Evolutionary conservation across 2,797 vertebrate genomes (phyloP), one percentile per base, ranked within the genome.

Genomic region (Apogon talboti): DNA sequence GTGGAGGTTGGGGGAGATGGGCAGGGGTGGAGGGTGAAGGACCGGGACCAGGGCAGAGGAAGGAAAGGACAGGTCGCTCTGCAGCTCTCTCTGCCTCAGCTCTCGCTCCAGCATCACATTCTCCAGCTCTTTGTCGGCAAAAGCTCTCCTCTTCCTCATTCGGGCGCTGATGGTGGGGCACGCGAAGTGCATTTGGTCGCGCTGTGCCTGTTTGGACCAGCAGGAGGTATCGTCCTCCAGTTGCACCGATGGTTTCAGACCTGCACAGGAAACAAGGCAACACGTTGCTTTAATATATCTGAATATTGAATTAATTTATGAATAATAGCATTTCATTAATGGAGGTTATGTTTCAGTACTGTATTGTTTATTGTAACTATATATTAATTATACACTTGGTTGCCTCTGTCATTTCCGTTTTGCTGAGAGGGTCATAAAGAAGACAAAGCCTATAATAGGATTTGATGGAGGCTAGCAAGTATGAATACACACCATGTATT

Each of bases 111-210:
- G 52, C 93, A 94, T 92, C 86, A 93, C 87, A 3, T 85, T 89
- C 67, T 95, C 92, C 74, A 96, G 88, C 79, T 95, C 93, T 81
- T 92, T 92, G 85, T 92, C 93, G 1, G 92, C 93, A 33, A 94
- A 94, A 0, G 92, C 81, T 69, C 90, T 81, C 68, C 66, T 70
- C 79, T 93, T 95, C 78, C 92, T 94, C 92, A 91, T 94, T 40
- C 91, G 87, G 47, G 92, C 78, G 44, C 91, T 94, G 54, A 93
- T 55, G 9, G 87, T 52, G 37, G 91, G 88, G 59, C 88, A 87
- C 0, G 84, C 18, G 30, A 76, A 35, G 44, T 69, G 74, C 0
- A 70, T 37, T 8, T 68, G 84, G 8, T 74, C 72, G 0, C 38
- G 49, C 37, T 74, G 78, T 0, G 49, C 13, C 44, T 56, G 74